Conservation (phyloP, 2,113 vertebrate species). For the Aspiorhynchus laticeps region DNA sequence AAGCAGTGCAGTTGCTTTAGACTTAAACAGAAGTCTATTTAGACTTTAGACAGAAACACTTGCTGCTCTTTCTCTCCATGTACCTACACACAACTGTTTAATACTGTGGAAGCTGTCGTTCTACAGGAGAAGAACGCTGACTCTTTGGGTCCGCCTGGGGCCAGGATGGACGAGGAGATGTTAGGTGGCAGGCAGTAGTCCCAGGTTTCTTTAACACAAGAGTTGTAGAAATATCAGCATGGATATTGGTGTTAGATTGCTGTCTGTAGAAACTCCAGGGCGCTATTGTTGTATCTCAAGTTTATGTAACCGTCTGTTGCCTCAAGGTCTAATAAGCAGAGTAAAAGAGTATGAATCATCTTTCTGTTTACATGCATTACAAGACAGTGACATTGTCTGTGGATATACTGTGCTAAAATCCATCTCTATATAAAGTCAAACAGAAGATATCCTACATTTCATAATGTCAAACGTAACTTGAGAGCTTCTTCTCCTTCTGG, state of each 20-base stretch:
- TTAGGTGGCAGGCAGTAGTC: background rate
- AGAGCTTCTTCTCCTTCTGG: background rate
- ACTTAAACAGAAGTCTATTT: too few relatives aligned
- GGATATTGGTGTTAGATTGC: slow-evolving; percentile 34
- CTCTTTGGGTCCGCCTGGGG: background rate
- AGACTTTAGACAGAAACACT: slow-evolving; percentile 33
- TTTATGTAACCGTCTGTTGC: background rate
- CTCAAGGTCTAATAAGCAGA: background rate
- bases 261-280: background rate
- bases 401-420: background rate
- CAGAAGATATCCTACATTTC: background rate
- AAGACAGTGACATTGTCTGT: background rate
- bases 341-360: slow-evolving; percentile 4
- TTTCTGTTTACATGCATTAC: background rate
- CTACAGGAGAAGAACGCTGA: background rate
- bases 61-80: background rate
- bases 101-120: background rate
- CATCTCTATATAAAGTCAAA: slow-evolving; percentile 8
- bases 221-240: background rate
- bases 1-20: slow-evolving; percentile 52
- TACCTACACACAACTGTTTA: slow-evolving; percentile 55
- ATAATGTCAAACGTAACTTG: background rate
- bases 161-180: background rate
- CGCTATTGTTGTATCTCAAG: background rate
- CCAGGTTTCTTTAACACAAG: slow-evolving; percentile 6